Base-by-base conservation (phyloP, 2,797 vertebrate species). In the Benthosema pterotum region DNA sequence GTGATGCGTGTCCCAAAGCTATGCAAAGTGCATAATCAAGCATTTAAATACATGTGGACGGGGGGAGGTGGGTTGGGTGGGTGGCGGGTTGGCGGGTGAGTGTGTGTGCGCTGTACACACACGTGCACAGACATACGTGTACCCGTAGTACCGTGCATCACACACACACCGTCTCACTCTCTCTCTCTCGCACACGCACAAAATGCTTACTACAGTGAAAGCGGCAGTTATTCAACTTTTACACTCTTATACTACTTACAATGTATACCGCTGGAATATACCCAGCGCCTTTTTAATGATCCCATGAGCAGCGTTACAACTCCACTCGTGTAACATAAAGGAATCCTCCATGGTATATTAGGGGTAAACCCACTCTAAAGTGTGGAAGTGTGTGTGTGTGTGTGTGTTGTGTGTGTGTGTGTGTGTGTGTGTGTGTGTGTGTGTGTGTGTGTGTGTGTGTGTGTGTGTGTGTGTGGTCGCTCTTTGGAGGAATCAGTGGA, bases 21-120 rank as follows among this genome's bases (percentile, higher is more conserved):
- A 89, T 86, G 87, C 84, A 90, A 90, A 90, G 91, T 86, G 89
- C 82, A 91, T 92, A 91, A 92, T 91, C 86, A 92, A 91, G 85
- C 88, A 89, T 92, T 88, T 89, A 90, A 91, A 91, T 83, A 89
- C 82, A 77, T 74, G 79, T 72, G 69, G 65, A 83, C 55, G 80
- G 68, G 61, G 57, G 79, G n/a, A n/a, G n/a, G n/a, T n/a, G n/a
- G n/a, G n/a, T n/a, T n/a, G n/a, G n/a, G n/a, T n/a, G n/a, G n/a
- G n/a, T n/a, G n/a, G n/a, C n/a, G n/a, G n/a, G n/a, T n/a, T 78
- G 74, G 69, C 65, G 72, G 7, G 32, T 38, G 32, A 9, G 28
- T 56, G 64, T 71, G 72, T 72, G 57, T 47, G 57, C 60, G 3
- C 66, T 38, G 12, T 42, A 60, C 69, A 77, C 55, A 11, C 55